Base-by-base conservation (phyloP, 1,140 invertebrate species). In the Scaptomyza pallida region DNA sequence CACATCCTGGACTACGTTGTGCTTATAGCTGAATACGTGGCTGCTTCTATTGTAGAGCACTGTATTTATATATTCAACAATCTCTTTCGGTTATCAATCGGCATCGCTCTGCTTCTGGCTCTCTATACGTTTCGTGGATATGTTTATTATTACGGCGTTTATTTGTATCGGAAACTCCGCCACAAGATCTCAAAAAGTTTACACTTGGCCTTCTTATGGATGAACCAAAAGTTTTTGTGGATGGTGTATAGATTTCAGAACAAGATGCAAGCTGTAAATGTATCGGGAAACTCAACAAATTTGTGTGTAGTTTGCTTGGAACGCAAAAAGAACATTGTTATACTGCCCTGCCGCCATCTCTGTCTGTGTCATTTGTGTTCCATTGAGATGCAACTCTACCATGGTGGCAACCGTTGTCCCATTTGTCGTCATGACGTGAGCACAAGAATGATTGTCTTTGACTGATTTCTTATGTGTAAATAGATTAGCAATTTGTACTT, bases 361-460 rank as follows among this genome's bases (percentile, higher is more conserved):
- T 86, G 81, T 16, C 33, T 86, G 21, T 86, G 81, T 62, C 74
- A 59, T 16, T 62, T 88, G 40, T 86, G 81, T 8, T 81, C 70
- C 0, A 41, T 1, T 30, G 6, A 30, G 26, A 30, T 59, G 26
- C 50, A 64, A 12, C 21, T 88, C 4, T 8, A 10, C 5, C 54
- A 64, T 2, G 23, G 15, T 10, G 43, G 23, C 17, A 3, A 33
- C 3, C 70, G 70, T 5, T 86, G 81, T 56, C 81, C 81, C 12
- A 9, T 86, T 5, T 86, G 81, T 40, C 74, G 81, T 0, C 33
- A 75, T 10, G n/a, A 50, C 3, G 70, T 88, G 5, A 19, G 37
- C 3, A 33, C 26, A 1, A 47, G 45, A 43, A 37, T 86, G 9
- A 10, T 47, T 3, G 73, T 86, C 13, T 86, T 60, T 43, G 61